Percentiles rank a stretch among this genome's conserved stretches.
Conservation (phyloP, 2,797 vertebrate species). For the Cuculus canorus region DNA sequence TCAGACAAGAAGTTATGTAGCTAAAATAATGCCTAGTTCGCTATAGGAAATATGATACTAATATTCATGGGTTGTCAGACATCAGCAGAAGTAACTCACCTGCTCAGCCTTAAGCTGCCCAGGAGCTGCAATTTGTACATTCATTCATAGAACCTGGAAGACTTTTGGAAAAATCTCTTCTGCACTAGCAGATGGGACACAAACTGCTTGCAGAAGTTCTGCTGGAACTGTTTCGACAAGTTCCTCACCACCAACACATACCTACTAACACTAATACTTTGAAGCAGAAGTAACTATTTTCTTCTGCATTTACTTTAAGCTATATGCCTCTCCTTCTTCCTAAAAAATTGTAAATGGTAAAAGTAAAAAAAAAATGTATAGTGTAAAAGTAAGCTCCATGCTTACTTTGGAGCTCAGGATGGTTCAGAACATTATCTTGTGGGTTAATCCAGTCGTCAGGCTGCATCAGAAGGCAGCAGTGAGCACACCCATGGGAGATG, state of each 20-base stretch:
- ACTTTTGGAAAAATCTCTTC: not conserved
- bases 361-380: no score
- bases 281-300: not conserved
- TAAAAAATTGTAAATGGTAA: not conserved
- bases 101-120: not conserved
- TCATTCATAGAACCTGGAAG: not conserved
- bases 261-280: not conserved
- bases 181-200: accelerated
- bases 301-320: not conserved
- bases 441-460: no score
- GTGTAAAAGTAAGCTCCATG: no score
- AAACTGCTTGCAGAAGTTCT: not conserved
- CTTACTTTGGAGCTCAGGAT: accelerated
- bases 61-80: not conserved
- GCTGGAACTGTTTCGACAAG: not conserved
- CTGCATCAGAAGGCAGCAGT: no score
- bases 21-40: not conserved
- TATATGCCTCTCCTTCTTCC: not conserved
- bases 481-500: no score
- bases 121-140: not conserved
- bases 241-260: not conserved
- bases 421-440: not conserved
- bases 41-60: not conserved
- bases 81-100: not conserved
- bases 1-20: not conserved